Evolutionary conservation across 2,113 vertebrate genomes (phyloP), one percentile per base, ranked within the genome.

Genomic region (Damaliscus lunatus): DNA sequence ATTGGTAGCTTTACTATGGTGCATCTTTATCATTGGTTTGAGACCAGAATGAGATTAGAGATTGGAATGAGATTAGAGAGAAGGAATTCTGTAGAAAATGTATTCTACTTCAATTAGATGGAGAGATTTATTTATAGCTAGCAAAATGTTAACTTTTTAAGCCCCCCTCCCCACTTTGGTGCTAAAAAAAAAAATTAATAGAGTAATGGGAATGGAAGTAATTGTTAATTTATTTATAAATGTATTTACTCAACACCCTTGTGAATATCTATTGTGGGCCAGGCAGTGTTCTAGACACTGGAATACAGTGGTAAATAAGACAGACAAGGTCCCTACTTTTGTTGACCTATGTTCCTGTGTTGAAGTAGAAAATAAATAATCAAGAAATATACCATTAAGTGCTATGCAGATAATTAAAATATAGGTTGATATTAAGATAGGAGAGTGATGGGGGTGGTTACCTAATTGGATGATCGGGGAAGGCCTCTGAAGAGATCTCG

Each of bases 41-140:
- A 59, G 11, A 59, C 11, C 25, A 27, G 57, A 59, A 59, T 59
- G 25, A 59, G 57, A 59, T 27, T 59, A 59, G 94, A 88, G 80
- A 59, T 67, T 57, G 36, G 52, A 78, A 94, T 78, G 46, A 96
- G 43, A 53, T 57, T 88, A 91, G 84, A 92, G 48, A 87, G 17
- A 59, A 84, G 6, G 67, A 59, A 23, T 96, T 93, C 25, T 85
- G 9, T 81, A 93, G 80, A 89, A 59, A 85, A 36, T 89, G 48
- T 62, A 60, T 3, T 81, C 57, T 93, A 55, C 57, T 95, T 95
- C 92, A 57, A 29, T 93, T 81, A 48, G 55, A 36, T 27, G 14
- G 52, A 94, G 23, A 89, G 33, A 88, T 80, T 91, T 91, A n/a
- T 94, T 64, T 94, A n/a, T 93, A 93, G 74, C 46, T 95, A 48